phyloP scores from a whole-genome alignment of 2,888 invertebrate species.

The Oithona nana region DNA sequence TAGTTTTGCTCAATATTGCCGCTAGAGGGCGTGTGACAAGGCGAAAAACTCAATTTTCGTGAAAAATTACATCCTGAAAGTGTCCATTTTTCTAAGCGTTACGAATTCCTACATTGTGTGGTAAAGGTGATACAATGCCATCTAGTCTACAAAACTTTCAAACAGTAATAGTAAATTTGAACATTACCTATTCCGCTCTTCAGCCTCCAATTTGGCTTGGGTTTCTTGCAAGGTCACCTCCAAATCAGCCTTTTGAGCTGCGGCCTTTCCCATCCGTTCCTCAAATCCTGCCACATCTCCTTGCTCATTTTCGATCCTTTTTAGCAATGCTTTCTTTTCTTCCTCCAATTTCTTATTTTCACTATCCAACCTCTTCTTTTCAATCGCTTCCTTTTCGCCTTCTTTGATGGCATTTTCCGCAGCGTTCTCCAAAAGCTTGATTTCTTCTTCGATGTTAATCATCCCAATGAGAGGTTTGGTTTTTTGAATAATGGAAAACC shows the following conservation, averaged over 20 bases:
- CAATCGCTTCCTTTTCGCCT: conserved; percentile 80
- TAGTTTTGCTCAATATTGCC: too few relatives aligned
- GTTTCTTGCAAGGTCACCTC: conserved; percentile 82
- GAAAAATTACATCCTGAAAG: too few relatives aligned
- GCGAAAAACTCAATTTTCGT: too few relatives aligned
- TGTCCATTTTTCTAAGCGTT: too few relatives aligned
- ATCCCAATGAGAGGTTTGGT: conserved; percentile 96
- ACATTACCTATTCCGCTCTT: conserved; percentile 37
- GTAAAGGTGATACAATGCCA: too few relatives aligned
- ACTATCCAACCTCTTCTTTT: conserved; percentile 90
- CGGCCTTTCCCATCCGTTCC: conserved; percentile 78
- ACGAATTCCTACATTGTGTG: too few relatives aligned
- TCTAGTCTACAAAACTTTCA: too few relatives aligned
- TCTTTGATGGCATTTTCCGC: conserved; percentile 83
- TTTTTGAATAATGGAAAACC: conserved; percentile 18
- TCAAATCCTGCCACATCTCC: conserved; percentile 72
- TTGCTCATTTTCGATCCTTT: conserved; percentile 78
- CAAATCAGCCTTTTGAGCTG: conserved; percentile 86
- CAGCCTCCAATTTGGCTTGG: conserved; percentile 26
- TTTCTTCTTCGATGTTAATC: conserved; percentile 94
- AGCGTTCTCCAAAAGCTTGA: conserved; percentile 63
- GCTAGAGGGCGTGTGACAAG: too few relatives aligned
- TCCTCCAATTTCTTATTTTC: conserved; percentile 40
- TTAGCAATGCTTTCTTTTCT: conserved; percentile 78
- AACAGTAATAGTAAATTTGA: too few relatives aligned